A percentile compares a stretch with the other conserved stretches of the same genome.
phyloP scores from a whole-genome alignment of 2,888 invertebrate species.

The Athalia cordata region DNA sequence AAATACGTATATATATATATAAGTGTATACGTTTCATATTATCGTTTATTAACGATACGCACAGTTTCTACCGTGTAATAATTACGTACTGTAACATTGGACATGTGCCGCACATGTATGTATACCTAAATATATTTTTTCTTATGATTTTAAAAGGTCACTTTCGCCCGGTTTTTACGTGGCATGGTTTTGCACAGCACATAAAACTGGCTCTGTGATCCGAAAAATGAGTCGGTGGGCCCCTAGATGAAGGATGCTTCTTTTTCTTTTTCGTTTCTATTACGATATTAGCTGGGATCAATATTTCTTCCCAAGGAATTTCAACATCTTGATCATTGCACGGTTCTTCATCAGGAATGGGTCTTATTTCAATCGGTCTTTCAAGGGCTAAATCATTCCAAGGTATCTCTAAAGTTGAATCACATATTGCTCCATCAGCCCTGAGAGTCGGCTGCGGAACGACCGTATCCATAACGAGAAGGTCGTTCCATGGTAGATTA shows the following conservation, averaged over 20 bases:
- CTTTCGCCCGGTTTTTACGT: constrained; percentile 12
- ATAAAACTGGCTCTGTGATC: not conserved
- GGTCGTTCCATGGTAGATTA: constrained; percentile 63
- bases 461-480: constrained; percentile 57
- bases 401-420: constrained; percentile 63
- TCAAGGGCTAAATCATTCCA: constrained; percentile 60
- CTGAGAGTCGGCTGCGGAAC: constrained; percentile 18
- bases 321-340: constrained; percentile 60
- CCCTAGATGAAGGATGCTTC: constrained; percentile 58
- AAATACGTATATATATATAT: not conserved
- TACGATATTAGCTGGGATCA: constrained; percentile 61
- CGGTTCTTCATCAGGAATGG: constrained; percentile 49
- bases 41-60: constrained; percentile 31
- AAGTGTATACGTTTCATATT: constrained; percentile 17
- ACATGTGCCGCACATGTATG: not conserved
- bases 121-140: not conserved
- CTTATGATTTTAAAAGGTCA: not conserved
- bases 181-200: not conserved
- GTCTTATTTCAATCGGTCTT: constrained; percentile 54
- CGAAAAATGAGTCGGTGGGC: constrained; percentile 34
- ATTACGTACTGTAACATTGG: not conserved
- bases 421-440: constrained; percentile 51
- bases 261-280: constrained; percentile 55
- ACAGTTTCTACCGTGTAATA: constrained; percentile 13
- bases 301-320: constrained; percentile 65